Conservation (phyloP, 2,113 vertebrate species). For the Aegithalos caudatus region DNA sequence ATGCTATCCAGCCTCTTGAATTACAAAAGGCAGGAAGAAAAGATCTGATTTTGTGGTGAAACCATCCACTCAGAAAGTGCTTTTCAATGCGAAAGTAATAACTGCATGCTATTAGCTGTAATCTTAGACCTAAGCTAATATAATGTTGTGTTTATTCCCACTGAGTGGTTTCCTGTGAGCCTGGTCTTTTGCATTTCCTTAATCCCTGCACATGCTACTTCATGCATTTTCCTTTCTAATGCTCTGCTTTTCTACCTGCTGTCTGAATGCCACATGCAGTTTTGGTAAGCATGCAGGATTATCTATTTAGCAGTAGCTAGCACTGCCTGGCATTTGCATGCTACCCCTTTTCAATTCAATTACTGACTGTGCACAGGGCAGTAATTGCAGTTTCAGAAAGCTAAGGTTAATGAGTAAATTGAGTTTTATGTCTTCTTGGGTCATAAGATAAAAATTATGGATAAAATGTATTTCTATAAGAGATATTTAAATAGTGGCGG, state of each 20-base stretch:
- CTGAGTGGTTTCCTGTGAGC: background rate
- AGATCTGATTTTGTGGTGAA: background rate
- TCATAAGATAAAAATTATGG: background rate
- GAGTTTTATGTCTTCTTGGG: conserved; percentile 7
- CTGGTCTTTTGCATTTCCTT: background rate
- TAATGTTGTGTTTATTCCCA: background rate
- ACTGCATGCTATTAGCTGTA: background rate
- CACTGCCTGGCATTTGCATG: background rate
- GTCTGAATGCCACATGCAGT: background rate
- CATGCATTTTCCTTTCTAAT: background rate
- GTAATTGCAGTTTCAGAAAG: conserved; percentile 33
- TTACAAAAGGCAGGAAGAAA: background rate
- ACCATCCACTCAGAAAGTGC: background rate
- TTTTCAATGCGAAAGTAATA: background rate
- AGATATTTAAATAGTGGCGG: background rate
- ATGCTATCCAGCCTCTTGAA: background rate
- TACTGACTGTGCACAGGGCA: background rate
- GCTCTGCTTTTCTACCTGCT: background rate
- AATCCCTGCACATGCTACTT: background rate
- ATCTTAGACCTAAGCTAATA: background rate
- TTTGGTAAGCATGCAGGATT: background rate
- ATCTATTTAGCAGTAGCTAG: background rate
- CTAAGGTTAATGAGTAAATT: conserved; percentile 47
- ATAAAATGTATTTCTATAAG: background rate
- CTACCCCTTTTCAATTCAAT: background rate